phyloP scores from a whole-genome alignment of 2,888 invertebrate genomes.

The Agonopterix heracliana region DNA sequence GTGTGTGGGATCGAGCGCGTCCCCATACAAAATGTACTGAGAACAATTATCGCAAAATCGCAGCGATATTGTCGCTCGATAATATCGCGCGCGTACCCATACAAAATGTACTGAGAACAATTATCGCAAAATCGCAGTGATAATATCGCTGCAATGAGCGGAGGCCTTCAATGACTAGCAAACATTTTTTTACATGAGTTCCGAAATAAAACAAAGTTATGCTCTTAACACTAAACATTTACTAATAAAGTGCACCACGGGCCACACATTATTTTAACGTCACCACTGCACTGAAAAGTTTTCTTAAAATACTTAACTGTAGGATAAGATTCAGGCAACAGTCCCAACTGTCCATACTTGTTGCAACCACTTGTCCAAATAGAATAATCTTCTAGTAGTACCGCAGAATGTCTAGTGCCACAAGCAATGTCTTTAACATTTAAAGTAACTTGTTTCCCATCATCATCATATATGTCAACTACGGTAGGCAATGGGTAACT shows the following conservation, averaged over 20 bases:
- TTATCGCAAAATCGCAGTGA: no score
- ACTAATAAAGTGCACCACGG: slow-evolving; percentile 44
- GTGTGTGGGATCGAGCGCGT: no score
- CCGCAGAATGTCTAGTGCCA: slow-evolving; percentile 86
- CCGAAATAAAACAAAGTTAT: no score
- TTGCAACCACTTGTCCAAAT: slow-evolving; percentile 89
- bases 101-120: no score
- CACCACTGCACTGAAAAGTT: slow-evolving; percentile 29
- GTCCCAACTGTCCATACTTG: slow-evolving; percentile 86
- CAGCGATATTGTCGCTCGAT: no score
- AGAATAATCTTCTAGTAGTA: slow-evolving; percentile 79
- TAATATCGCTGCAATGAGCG: no score
- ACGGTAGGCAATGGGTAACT: slow-evolving; percentile 51
- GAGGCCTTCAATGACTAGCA: no score
- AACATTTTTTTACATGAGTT: no score
- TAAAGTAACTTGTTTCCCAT: slow-evolving; percentile 59
- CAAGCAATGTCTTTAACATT: slow-evolving; percentile 79
- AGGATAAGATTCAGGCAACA: slow-evolving; percentile 36
- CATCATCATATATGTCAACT: slow-evolving; percentile 50
- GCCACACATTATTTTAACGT: slow-evolving; percentile 42
- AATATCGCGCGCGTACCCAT: no score
- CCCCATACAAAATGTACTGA: no score
- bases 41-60: no score
- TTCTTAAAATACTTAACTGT: slow-evolving; percentile 41
- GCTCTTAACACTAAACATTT: no score